These are phyloP conservation scores for Herminia tarsipennalis DNA, from an alignment of 2,888 invertebrate species.

Conservation along the genomic window DNA sequence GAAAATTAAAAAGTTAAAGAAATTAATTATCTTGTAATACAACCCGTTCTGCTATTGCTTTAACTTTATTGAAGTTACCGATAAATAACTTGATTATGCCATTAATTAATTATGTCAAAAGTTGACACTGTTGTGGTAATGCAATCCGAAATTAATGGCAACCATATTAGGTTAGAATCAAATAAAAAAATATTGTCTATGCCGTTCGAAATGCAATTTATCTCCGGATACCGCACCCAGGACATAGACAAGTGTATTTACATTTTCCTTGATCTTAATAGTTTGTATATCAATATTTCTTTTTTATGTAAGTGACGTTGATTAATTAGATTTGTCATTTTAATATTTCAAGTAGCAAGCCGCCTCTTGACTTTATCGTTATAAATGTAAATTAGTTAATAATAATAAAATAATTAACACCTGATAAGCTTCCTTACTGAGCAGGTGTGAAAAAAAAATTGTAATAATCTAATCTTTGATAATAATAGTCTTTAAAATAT, in stretches of 20 bases:
- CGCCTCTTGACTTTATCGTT: no score
- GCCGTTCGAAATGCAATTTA: slow-evolving; percentile 26
- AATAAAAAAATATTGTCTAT: slow-evolving; percentile 34
- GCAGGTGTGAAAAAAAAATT: not conserved
- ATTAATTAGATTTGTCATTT: slow-evolving; percentile 22
- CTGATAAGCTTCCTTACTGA: no score
- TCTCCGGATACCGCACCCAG: slow-evolving; percentile 43
- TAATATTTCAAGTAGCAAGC: slow-evolving; percentile 14
- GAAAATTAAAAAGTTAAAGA: slow-evolving; percentile 7
- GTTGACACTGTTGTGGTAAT: slow-evolving; percentile 20
- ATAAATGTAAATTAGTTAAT: no score
- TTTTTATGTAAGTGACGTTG: slow-evolving; percentile 24
- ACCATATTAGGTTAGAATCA: slow-evolving; percentile 28
- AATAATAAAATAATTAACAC: no score
- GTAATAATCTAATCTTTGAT: not conserved
- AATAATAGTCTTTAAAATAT: not conserved
- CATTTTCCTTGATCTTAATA: slow-evolving; percentile 45
- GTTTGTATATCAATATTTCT: slow-evolving; percentile 33
- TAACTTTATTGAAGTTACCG: slow-evolving; percentile 8
- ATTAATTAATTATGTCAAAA: slow-evolving; percentile 27
- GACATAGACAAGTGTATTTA: slow-evolving; percentile 22
- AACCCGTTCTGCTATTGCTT: slow-evolving; percentile 8
- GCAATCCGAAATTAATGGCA: slow-evolving; percentile 29
- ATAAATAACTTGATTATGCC: slow-evolving; percentile 12
- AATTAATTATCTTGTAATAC: slow-evolving; percentile 20